phyloP scores from a whole-genome alignment of 53 echinoderm and acorn worm genomes.

The Glandiceps talaboti region DNA sequence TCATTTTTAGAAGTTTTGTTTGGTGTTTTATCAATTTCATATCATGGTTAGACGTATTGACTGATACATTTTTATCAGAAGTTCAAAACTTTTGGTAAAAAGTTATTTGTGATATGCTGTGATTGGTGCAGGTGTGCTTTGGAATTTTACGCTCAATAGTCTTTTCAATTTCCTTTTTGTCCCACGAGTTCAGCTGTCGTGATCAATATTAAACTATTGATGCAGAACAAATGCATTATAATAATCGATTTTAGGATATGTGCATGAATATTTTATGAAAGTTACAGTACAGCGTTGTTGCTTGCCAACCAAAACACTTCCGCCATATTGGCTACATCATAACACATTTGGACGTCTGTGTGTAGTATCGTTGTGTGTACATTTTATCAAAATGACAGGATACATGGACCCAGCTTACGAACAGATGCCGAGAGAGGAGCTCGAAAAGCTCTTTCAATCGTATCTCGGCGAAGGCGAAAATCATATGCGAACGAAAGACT shows the following conservation, averaged over 20 bases:
- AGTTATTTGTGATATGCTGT: not conserved
- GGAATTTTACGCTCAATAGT: not conserved
- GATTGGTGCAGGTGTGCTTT: not conserved
- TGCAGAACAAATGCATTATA: not conserved
- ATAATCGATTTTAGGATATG: not conserved
- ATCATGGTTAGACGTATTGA: too few species aligned
- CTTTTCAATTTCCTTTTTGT: not conserved
- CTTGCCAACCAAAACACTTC: not conserved
- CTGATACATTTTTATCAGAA: too few species aligned
- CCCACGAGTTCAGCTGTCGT: not conserved
- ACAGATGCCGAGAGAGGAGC: slow-evolving; percentile 44
- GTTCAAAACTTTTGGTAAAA: too few species aligned
- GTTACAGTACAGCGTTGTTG: not conserved
- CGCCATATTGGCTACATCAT: not conserved
- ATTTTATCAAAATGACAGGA: slow-evolving; percentile 33
- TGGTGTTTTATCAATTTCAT: too few species aligned
- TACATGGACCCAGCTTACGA: slow-evolving; percentile 72
- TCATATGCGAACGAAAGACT: slow-evolving; percentile 89
- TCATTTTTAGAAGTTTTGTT: too few species aligned
- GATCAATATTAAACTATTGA: not conserved
- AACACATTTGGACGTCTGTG: not conserved
- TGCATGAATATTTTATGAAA: not conserved
- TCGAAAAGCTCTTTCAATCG: slow-evolving; percentile 72
- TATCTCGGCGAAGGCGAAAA: slow-evolving; percentile 85
- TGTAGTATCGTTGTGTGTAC: not conserved